Evolutionary conservation across 2,797 vertebrate species (phyloP), one percentile per base, ranked within the genome.

Genomic region (Gymnothorax javanicus): DNA sequence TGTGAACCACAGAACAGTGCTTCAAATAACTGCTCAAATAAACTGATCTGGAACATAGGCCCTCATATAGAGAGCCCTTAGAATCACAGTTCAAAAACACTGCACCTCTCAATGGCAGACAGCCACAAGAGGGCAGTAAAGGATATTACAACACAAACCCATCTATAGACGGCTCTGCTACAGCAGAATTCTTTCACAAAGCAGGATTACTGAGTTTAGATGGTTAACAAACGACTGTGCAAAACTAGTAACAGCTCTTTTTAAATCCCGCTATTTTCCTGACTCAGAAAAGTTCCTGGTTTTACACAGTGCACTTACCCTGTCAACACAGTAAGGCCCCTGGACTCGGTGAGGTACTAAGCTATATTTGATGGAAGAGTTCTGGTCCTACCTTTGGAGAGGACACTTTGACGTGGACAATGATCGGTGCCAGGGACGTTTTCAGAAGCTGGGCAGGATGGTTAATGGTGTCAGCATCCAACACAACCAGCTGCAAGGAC

Each of bases 381-480:
- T 75, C 7, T 23, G 69, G 43, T 75, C 25, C 92, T 95, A 99
- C 98, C 97, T 99, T 99, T 86, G 98, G 97, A 88, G 98, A 99
- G 88, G 98, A 99, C 89, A 99, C 98, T 96, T 99, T 99, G 43
- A 99, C 98, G 0, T 99, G 98, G 90, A 99, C 96, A 82, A 99
- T 98, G 91, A 99, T 99, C 77, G 98, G 98, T 52, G 98, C 98
- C 96, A 99, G 95, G 62, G 98, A 99, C 17, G 98, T 99, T 96
- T 99, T 99, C 93, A 98, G 97, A 85, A 99, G 97, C 92, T 99
- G 98, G 81, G 97, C 96, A 50, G 98, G 98, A 91, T 99, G 98
- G 90, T 99, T 99, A 91, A 99, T 99, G 50, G 98, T 99, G 94
- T 99, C 98, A 27, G 98, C 98, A 83, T 99, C 98, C 89, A 99